Evolutionary conservation across 2,113 vertebrate species (phyloP).

Genomic region (Drymodes brunneopygia): DNA sequence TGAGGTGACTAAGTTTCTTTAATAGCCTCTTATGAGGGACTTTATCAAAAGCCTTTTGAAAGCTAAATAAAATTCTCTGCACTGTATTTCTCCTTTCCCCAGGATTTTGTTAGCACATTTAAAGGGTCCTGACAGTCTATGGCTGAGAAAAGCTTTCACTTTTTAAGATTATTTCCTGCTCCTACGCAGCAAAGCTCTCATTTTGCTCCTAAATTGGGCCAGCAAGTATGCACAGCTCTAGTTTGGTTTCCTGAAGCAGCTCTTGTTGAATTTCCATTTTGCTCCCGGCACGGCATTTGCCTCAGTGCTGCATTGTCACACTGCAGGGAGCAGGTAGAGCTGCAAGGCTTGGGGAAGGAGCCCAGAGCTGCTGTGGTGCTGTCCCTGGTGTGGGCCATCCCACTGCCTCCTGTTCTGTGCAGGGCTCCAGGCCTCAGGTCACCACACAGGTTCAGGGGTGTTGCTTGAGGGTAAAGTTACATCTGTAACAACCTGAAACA

Average conservation of each 20-base stretch:
- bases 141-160: slow-evolving; percentile 19
- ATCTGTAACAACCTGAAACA: not conserved
- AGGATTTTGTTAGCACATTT: slow-evolving; percentile 32
- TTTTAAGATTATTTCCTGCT: slow-evolving; percentile 50
- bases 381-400: accelerated
- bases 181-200: slow-evolving; percentile 9
- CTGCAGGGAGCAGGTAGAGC: not conserved
- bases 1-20: slow-evolving; percentile 15
- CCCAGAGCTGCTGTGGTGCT: not conserved
- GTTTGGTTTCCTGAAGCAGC: not conserved
- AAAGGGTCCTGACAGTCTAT: slow-evolving; percentile 36
- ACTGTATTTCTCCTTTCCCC: not conserved
- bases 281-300: not conserved
- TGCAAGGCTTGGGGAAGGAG: not conserved
- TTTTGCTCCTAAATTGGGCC: slow-evolving; percentile 22
- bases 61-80: slow-evolving; percentile 26
- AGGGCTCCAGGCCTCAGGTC: not conserved
- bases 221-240: not conserved
- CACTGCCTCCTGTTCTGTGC: accelerated
- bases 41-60: slow-evolving; percentile 53
- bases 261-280: not conserved
- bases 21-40: slow-evolving; percentile 7
- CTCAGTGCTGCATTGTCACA: not conserved
- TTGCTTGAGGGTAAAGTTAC: not conserved
- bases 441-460: accelerated